Evolutionary conservation across 2,113 vertebrate species (phyloP), one percentile per base, ranked within the genome.

Genomic region (Serinus canaria): DNA sequence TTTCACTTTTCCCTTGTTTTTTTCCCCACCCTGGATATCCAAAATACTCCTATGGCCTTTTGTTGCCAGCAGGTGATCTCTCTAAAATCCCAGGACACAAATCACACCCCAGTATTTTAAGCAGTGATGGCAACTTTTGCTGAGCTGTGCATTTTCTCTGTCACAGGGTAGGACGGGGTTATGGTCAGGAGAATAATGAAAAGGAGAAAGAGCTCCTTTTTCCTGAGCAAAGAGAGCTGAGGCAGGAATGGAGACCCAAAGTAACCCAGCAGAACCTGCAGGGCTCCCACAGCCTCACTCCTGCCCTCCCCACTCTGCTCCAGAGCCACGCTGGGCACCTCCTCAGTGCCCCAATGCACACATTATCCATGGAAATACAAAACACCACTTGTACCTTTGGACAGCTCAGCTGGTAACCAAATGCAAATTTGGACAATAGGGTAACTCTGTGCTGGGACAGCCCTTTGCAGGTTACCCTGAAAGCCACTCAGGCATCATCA

Each of bases 341-440:
- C 10, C 69, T 14, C 41, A 18, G 70, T 0, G 27, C 66, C 49
- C 59, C 60, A 18, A 1, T 0, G 30, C 2, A 1, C 56, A 1
- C 0, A 14, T 17, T 4, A 7, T 28, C 33, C 77, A 3, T 0
- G 0, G 0, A 50, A 44, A 58, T 9, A 44, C 1, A 9, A 12
- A 60, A n/a, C 11, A 21, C 8, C 53, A 11, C 70, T 3, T 22
- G 13, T 1, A 2, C 7, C 73, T 43, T 20, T 7, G 30, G 43
- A 3, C 27, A 28, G 69, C 46, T 27, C 15, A 13, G n/a, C 56
- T 30, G 25, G 37, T 11, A 41, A 22, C 2, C 0, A 16, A 47
- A 22, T 0, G 2, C 67, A 69, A 9, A 28, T 20, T 44, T 11
- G 24, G 49, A 7, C 77, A 76, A 9, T 1, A 18, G 49, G 37